Evolutionary conservation across 2,113 vertebrate genomes (phyloP).

Genomic region (Fulica atra): DNA sequence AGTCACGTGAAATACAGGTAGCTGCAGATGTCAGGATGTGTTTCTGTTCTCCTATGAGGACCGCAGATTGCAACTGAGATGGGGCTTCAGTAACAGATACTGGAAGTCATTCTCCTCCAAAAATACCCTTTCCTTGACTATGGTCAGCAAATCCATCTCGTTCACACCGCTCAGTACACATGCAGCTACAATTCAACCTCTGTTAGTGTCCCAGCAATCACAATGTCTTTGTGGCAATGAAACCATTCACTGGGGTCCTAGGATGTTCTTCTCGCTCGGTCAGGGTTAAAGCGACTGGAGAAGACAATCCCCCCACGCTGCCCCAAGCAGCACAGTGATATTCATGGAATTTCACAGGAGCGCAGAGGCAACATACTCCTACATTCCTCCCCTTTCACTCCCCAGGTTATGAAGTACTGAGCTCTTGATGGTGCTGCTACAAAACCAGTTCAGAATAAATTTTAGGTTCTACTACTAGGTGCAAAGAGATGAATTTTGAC

Average conservation of each 20-base stretch:
- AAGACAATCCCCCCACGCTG: neutral
- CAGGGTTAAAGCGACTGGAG: neutral
- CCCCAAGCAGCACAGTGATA: neutral
- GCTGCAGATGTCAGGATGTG: neutral
- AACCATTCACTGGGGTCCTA: neutral
- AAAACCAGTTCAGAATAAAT: neutral
- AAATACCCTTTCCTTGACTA: neutral
- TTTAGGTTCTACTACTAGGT: neutral
- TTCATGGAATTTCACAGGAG: neutral
- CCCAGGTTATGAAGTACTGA: neutral
- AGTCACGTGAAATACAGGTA: neutral
- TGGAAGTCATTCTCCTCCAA: neutral
- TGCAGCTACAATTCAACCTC: neutral
- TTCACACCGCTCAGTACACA: neutral
- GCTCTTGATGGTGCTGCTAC: neutral
- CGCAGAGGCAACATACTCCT: neutral
- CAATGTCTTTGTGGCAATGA: neutral
- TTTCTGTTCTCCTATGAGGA: neutral
- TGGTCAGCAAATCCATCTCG: neutral
- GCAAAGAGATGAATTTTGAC: neutral
- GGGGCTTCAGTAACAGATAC: neutral
- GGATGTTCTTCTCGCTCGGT: neutral
- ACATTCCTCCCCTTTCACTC: neutral
- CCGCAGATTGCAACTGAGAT: neutral
- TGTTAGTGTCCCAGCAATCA: neutral